phyloP scores from a whole-genome alignment of 1,140 invertebrate species.

The Aphis gossypii region DNA sequence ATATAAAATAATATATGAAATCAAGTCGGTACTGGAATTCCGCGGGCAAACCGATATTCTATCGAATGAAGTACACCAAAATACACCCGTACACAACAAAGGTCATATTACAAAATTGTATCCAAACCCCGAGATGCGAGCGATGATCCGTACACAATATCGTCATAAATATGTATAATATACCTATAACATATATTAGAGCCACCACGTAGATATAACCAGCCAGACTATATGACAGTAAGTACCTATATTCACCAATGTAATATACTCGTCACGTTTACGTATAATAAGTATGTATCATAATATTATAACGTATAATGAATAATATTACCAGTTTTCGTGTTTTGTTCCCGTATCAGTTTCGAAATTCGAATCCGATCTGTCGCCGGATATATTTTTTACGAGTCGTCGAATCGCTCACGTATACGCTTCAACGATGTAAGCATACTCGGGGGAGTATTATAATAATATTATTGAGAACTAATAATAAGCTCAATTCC shows the following conservation, averaged over 20 bases:
- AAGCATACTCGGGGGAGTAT: not conserved
- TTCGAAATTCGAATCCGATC: not conserved
- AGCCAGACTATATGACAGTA: not conserved
- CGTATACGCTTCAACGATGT: not conserved
- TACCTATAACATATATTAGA: too few relatives aligned
- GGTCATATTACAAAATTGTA: constrained; percentile 9
- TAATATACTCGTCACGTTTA: not conserved
- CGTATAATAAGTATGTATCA: not conserved
- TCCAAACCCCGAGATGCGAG: not conserved
- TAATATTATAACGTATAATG: not conserved
- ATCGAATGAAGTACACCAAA: not conserved
- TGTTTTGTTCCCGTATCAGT: not conserved
- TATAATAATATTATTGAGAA: not conserved
- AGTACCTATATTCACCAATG: not conserved
- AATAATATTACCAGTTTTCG: constrained; percentile 4
- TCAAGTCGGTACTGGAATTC: not conserved
- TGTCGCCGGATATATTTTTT: not conserved
- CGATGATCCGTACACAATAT: not conserved
- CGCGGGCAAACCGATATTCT: not conserved
- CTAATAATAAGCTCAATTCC: not conserved
- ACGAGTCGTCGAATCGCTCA: not conserved
- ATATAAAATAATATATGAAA: not conserved
- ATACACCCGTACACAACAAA: not conserved
- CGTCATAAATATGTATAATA: not conserved
- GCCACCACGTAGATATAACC: too few relatives aligned